These are phyloP conservation scores for Microchrysa polita DNA, from an alignment of 2,888 invertebrate species.

Conservation along the genomic window DNA sequence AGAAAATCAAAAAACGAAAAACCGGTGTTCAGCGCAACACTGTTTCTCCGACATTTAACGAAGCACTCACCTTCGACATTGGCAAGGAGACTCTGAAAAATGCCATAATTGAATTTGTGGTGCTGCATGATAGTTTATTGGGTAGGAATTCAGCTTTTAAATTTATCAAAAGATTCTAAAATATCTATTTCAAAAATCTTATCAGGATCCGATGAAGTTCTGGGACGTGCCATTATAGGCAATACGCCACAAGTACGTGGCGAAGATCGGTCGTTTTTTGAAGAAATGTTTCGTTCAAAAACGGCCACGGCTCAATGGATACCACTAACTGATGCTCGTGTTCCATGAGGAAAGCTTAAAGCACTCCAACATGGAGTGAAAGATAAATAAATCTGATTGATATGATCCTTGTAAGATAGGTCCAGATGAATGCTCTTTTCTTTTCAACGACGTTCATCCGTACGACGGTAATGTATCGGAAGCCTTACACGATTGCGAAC, in stretches of 20 bases:
- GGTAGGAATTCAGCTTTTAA: constrained; percentile 61
- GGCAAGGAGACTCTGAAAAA: constrained; percentile 71
- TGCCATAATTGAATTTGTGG: constrained; percentile 69
- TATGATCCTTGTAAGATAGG: too few species aligned
- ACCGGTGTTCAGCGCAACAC: constrained; percentile 90
- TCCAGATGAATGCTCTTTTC: not conserved
- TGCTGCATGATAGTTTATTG: constrained; percentile 71
- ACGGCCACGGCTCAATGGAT: constrained; percentile 71
- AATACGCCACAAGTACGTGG: constrained; percentile 62
- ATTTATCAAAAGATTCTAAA: not conserved
- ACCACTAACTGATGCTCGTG: constrained; percentile 63
- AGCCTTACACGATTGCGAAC: not conserved
- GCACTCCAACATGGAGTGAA: not conserved
- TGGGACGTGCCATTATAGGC: constrained; percentile 67
- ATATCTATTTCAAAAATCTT: not conserved
- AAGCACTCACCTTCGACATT: constrained; percentile 92
- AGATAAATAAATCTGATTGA: too few species aligned
- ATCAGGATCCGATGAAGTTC: constrained; percentile 68
- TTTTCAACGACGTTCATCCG: not conserved
- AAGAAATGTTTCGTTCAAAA: constrained; percentile 68
- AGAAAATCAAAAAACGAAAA: constrained; percentile 92
- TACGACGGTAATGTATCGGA: not conserved
- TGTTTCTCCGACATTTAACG: constrained; percentile 90
- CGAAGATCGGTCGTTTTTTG: constrained; percentile 67
- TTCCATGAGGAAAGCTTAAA: constrained; percentile 42